A percentile compares a stretch with the other conserved stretches of the same genome.
These are phyloP conservation scores for Octodonta nipae DNA, from an alignment of 2,888 invertebrate species.

Conservation along the genomic window DNA sequence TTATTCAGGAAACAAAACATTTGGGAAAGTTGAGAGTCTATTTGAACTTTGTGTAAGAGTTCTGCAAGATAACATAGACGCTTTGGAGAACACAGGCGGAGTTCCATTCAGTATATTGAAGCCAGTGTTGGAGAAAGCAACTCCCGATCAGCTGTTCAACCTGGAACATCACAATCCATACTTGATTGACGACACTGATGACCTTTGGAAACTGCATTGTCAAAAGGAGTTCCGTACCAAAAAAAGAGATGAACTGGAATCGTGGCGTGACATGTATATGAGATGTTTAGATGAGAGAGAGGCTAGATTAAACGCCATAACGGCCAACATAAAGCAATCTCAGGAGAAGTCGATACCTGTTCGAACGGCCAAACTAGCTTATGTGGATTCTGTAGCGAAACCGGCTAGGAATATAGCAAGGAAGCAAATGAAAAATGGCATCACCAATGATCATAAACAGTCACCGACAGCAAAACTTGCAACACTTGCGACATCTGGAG, in stretches of 20 bases:
- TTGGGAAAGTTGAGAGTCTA: conserved; percentile 53
- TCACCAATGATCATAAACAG: conserved; percentile 36
- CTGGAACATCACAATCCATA: conserved; percentile 86
- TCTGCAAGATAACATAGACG: conserved; percentile 84
- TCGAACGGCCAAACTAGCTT: conserved; percentile 79
- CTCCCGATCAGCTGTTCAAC: conserved; percentile 66
- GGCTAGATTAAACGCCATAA: conserved; percentile 62
- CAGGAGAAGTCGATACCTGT: conserved; percentile 70
- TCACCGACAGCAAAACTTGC: conserved; percentile 52
- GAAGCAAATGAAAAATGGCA: conserved; percentile 66
- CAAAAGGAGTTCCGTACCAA: conserved; percentile 62
- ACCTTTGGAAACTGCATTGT: conserved; percentile 77
- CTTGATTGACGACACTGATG: conserved; percentile 79
- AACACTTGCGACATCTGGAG: conserved; percentile 29
- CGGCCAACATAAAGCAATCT: conserved; percentile 67
- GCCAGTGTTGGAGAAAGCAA: conserved; percentile 78
- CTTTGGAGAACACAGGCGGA: conserved; percentile 81
- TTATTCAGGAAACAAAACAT: conserved; percentile 65
- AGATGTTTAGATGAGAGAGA: conserved; percentile 80
- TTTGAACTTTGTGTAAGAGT: conserved; percentile 74
- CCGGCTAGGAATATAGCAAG: conserved; percentile 72
- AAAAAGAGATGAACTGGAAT: conserved; percentile 68
- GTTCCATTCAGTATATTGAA: conserved; percentile 82
- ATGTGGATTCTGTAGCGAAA: conserved; percentile 77
- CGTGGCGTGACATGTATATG: conserved; percentile 86